A percentile compares a stretch with the other conserved stretches of the same genome.
These are phyloP conservation scores for Eupithecia centaureata DNA, from an alignment of 2,888 invertebrate species.

Conservation along the genomic window DNA sequence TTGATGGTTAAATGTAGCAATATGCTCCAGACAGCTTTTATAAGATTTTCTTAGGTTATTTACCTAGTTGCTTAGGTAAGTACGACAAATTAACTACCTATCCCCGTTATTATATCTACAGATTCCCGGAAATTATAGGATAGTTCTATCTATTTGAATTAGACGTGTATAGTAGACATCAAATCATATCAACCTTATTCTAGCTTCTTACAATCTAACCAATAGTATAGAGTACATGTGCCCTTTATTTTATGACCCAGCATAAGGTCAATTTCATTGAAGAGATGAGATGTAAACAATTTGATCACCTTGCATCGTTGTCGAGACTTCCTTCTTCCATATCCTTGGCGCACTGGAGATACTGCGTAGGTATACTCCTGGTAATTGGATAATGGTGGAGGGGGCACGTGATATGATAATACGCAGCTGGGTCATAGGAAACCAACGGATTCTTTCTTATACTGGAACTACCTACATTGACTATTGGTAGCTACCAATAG, in stretches of 20 bases:
- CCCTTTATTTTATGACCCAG: background rate
- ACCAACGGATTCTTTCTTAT: background rate
- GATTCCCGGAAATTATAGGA: background rate
- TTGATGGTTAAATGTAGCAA: too few relatives aligned
- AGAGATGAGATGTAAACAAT: constrained; percentile 20
- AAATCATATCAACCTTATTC: background rate
- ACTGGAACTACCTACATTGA: too few relatives aligned
- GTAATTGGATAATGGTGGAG: constrained; percentile 40
- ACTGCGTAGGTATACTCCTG: constrained; percentile 21
- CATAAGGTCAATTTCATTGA: constrained; percentile 21
- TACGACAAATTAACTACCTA: too few relatives aligned
- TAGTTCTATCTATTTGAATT: too few relatives aligned
- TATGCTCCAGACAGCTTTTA: too few relatives aligned
- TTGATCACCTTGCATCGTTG: constrained; percentile 20
- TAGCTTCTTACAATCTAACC: background rate
- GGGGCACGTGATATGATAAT: constrained; percentile 28
- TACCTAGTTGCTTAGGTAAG: too few relatives aligned
- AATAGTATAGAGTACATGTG: background rate
- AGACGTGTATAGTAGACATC: background rate
- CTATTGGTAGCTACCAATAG: too few relatives aligned
- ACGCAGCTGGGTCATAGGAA: background rate
- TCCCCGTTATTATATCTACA: too few relatives aligned
- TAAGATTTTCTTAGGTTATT: too few relatives aligned
- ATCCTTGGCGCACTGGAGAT: constrained; percentile 31
- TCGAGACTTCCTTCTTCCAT: constrained; percentile 30